A percentile compares a stretch with the other conserved stretches of the same genome.
Evolutionary conservation across 2,888 invertebrate genomes (phyloP).

Genomic region (Agrilus biguttatus): DNA sequence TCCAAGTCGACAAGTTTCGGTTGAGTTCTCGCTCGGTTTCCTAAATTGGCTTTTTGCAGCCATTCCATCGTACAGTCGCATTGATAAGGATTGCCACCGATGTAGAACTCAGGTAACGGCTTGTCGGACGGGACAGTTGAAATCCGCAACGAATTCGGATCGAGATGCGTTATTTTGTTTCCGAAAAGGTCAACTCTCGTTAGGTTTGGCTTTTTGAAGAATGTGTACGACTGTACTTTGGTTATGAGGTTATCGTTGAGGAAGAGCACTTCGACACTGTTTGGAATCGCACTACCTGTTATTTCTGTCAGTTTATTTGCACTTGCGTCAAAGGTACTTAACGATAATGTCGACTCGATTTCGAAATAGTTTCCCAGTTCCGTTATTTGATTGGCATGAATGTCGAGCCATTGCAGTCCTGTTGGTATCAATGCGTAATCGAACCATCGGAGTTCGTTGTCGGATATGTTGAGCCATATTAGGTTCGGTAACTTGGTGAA

Average conservation of each 20-base stretch:
- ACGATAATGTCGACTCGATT: conserved; percentile 62
- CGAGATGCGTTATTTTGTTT: conserved; percentile 62
- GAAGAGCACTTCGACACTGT: conserved; percentile 64
- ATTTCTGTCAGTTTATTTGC: conserved; percentile 69
- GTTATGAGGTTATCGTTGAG: conserved; percentile 69
- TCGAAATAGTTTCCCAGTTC: conserved; percentile 76
- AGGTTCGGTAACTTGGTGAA: conserved; percentile 69
- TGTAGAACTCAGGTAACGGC: conserved; percentile 65
- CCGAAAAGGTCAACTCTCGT: conserved; percentile 70
- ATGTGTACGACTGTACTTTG: conserved; percentile 74
- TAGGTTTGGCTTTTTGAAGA: conserved; percentile 74
- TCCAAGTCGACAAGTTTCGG: conserved; percentile 72
- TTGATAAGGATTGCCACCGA: conserved; percentile 73
- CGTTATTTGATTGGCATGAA: conserved; percentile 69
- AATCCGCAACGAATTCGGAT: conserved; percentile 61
- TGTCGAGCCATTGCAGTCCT: conserved; percentile 71
- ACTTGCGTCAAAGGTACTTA: conserved; percentile 71
- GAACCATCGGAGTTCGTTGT: conserved; percentile 70
- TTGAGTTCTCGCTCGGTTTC: conserved; percentile 61
- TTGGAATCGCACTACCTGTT: conserved; percentile 69
- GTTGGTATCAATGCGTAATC: conserved; percentile 77
- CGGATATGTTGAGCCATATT: conserved; percentile 75
- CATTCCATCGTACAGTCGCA: conserved; percentile 89
- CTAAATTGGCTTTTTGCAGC: conserved; percentile 68
- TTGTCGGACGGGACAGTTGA: conserved; percentile 59